Percentiles rank a stretch among this genome's conserved stretches.
Evolutionary conservation across 2,888 invertebrate species (phyloP).

Genomic region (Eustalomyia histrio): DNA sequence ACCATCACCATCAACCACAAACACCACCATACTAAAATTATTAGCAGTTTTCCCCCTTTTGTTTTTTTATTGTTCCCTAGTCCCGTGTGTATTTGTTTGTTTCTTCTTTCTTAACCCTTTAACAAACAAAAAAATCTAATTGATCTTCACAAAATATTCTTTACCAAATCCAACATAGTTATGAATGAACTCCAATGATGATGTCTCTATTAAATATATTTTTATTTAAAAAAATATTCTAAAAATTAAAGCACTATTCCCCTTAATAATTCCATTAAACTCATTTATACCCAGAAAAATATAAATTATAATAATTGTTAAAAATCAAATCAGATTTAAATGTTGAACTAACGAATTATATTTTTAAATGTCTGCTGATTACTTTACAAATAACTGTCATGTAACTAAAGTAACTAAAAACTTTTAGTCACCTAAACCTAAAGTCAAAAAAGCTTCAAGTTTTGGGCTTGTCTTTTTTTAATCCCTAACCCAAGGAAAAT

Average conservation of each 20-base stretch:
- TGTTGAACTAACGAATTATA: too few relatives aligned
- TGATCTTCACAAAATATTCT: constrained; percentile 7
- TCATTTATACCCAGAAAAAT: constrained; percentile 14
- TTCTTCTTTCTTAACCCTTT: not conserved
- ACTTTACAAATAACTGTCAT: too few relatives aligned
- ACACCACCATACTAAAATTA: constrained; percentile 57
- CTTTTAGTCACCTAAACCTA: too few relatives aligned
- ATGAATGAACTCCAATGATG: not conserved
- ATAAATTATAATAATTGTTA: constrained; percentile 48
- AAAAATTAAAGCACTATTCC: constrained; percentile 19
- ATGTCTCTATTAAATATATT: not conserved
- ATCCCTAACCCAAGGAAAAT: too few relatives aligned
- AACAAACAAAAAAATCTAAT: constrained; percentile 19
- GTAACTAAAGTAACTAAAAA: too few relatives aligned
- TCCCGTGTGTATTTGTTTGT: not conserved
- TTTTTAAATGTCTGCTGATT: too few relatives aligned
- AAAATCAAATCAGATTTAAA: too few relatives aligned
- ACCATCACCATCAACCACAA: constrained; percentile 58
- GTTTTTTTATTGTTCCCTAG: not conserved
- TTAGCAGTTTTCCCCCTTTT: constrained; percentile 52
- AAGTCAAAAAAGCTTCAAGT: too few relatives aligned
- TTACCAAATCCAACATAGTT: constrained; percentile 7
- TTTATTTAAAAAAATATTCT: not conserved
- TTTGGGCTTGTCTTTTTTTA: too few relatives aligned
- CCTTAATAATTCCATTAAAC: constrained; percentile 51